phyloP scores from a whole-genome alignment of 2,888 invertebrate species.

The Allacma fusca region DNA sequence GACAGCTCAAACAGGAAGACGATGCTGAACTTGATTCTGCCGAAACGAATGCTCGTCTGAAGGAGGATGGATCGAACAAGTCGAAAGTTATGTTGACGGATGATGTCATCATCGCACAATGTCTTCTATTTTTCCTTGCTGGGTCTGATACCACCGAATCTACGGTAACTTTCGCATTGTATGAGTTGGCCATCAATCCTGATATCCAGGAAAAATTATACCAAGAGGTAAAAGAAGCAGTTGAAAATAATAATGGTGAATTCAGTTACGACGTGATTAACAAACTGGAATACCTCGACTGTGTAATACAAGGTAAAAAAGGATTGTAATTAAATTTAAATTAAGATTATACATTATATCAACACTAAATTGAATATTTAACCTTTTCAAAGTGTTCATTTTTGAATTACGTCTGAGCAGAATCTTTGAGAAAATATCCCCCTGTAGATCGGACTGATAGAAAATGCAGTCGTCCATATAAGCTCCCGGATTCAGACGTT shows the following conservation, averaged over 20 bases:
- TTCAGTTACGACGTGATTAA: slow-evolving; percentile 35
- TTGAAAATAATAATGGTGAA: slow-evolving; percentile 1
- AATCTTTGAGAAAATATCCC: slow-evolving; percentile 42
- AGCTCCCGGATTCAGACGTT: slow-evolving; percentile 25
- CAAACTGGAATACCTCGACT: slow-evolving; percentile 31
- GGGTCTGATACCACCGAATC: slow-evolving; percentile 22
- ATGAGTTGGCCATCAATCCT: slow-evolving; percentile 39
- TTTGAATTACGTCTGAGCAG: slow-evolving; percentile 26
- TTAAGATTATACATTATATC: too few relatives aligned
- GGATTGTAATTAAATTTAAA: neutral
- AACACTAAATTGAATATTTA: neutral
- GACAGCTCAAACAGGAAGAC: slow-evolving; percentile 18
- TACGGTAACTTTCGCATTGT: slow-evolving; percentile 4
- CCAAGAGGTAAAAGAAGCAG: slow-evolving; percentile 22
- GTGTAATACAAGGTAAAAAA: neutral
- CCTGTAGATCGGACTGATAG: slow-evolving; percentile 34
- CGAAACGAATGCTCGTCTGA: neutral
- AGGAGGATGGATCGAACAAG: neutral
- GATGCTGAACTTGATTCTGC: neutral
- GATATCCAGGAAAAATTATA: slow-evolving; percentile 37
- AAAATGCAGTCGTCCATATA: slow-evolving; percentile 34
- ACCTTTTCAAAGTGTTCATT: neutral
- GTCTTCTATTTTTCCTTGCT: neutral
- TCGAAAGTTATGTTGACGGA: neutral
- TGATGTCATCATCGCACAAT: slow-evolving; percentile 26